Percentiles rank a stretch among this genome's conserved stretches.
These are phyloP conservation scores for Artemia sinica DNA, from an alignment of 2,888 invertebrate genomes.

Conservation along the genomic window DNA sequence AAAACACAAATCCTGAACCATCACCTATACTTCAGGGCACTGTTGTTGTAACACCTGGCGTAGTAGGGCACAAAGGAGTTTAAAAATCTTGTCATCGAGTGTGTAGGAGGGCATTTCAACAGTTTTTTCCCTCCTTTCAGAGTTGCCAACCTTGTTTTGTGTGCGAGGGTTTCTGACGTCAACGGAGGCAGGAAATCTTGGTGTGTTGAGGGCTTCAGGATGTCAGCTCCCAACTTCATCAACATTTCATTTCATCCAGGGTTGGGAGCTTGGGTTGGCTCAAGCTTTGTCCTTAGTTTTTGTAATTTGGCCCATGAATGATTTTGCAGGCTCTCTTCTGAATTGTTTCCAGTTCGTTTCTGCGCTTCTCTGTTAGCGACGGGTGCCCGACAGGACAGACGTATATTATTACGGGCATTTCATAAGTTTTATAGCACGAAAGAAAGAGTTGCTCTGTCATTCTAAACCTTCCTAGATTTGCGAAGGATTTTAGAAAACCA, in stretches of 20 bases:
- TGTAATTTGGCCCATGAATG: not conserved
- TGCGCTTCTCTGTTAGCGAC: too few species aligned
- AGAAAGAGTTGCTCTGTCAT: too few species aligned
- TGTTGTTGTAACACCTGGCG: too few species aligned
- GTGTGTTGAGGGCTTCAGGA: not conserved
- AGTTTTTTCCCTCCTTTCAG: not conserved
- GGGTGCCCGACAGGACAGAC: too few species aligned
- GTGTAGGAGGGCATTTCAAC: not conserved
- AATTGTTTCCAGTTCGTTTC: too few species aligned
- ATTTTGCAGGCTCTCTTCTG: not conserved
- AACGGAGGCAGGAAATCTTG: not conserved
- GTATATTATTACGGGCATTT: too few species aligned
- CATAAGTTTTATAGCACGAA: too few species aligned
- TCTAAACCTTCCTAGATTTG: too few species aligned
- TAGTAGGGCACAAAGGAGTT: too few species aligned
- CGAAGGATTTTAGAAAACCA: not conserved
- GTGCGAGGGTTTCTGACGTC: not conserved
- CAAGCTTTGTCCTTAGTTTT: not conserved
- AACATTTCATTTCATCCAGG: constrained; percentile 8
- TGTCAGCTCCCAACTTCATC: not conserved
- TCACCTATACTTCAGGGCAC: too few species aligned
- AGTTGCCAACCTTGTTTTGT: constrained; percentile 1
- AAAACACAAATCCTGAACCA: too few species aligned
- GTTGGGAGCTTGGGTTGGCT: not conserved
- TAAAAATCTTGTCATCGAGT: too few species aligned